Conservation (phyloP, 2,113 vertebrate species). For the Amphilophus citrinellus region DNA sequence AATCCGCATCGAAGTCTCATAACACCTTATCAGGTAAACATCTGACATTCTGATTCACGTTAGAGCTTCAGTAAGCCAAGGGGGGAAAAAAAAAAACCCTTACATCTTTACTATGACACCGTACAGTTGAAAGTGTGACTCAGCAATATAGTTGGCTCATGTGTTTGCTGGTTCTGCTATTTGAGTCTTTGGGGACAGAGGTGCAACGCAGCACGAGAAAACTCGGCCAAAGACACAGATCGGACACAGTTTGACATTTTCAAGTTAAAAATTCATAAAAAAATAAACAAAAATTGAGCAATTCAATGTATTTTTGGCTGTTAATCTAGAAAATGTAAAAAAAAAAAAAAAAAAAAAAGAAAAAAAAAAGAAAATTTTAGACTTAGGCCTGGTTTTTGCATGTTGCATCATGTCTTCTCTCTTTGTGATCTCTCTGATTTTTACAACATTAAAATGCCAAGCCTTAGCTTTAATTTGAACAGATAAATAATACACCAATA, state of each 20-base stretch:
- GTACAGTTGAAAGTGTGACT: constrained; percentile 2
- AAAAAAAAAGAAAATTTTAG: no score
- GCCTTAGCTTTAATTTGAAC: background rate
- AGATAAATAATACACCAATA: background rate
- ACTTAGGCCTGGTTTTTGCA: no score
- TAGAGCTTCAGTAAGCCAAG: background rate
- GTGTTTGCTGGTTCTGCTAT: background rate
- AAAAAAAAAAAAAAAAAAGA: no score
- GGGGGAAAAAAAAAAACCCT: background rate
- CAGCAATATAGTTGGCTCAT: background rate
- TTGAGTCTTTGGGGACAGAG: background rate
- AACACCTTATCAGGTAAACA: background rate
- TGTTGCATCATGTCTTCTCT: no score
- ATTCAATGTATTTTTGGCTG: no score
- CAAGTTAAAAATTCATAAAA: no score
- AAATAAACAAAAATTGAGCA: no score
- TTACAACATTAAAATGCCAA: no score
- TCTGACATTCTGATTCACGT: background rate
- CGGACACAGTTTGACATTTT: no score
- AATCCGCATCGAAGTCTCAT: background rate
- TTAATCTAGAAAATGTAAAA: no score
- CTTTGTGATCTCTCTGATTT: background rate
- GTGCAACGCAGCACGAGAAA: background rate
- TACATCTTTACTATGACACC: background rate
- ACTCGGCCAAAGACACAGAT: background rate